Conservation (phyloP, 1,140 invertebrate species). For the Xylocopa sonorina region DNA sequence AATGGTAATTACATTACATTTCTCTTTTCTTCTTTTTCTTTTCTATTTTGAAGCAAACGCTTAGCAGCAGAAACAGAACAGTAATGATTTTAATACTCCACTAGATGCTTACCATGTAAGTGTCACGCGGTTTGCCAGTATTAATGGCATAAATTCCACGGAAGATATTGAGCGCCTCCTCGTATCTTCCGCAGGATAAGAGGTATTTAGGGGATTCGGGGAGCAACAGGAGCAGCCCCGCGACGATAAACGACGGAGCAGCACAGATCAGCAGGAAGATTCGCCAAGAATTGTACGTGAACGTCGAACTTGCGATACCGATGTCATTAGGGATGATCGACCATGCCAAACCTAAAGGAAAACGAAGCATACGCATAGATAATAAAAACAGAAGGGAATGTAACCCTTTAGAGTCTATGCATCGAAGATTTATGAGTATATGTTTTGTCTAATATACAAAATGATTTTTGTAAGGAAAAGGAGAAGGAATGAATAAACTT, state of each 20-base stretch:
- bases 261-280: conserved; percentile 94
- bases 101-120: conserved; percentile 86
- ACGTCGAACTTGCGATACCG: conserved; percentile 85
- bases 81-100: too few species aligned
- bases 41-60: too few species aligned
- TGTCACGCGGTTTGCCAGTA: conserved; percentile 87
- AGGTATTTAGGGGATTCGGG: conserved; percentile 97
- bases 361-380: background rate
- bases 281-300: conserved; percentile 95
- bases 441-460: too few species aligned
- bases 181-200: conserved; percentile 88
- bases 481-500: conserved; percentile 49
- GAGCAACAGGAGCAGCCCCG: conserved; percentile 90
- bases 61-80: too few species aligned
- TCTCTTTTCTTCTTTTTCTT: too few species aligned
- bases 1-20: too few species aligned
- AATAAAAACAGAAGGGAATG: background rate
- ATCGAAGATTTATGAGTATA: too few species aligned
- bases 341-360: conserved; percentile 89
- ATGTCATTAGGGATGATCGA: conserved; percentile 91
- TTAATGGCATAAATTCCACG: conserved; percentile 90
- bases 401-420: too few species aligned
- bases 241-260: conserved; percentile 92
- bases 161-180: conserved; percentile 91
- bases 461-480: too few species aligned